Evolutionary conservation across 1,140 invertebrate species (phyloP).

Genomic region (Drosophila mauritiana): DNA sequence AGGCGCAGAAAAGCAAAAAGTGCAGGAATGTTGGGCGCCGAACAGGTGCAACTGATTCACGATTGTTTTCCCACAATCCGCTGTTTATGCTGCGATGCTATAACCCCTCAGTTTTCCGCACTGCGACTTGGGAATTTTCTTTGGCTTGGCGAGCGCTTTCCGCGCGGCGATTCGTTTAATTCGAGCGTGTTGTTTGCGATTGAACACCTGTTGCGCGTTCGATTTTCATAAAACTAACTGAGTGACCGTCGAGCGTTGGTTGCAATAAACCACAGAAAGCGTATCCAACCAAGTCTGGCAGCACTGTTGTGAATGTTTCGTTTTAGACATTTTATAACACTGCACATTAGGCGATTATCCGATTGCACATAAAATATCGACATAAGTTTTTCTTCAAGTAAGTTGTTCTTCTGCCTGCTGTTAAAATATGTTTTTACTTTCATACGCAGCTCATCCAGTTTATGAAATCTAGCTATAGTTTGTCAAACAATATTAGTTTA

Average conservation of each 20-base stretch:
- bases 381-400: too few species aligned
- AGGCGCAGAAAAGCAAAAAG: slow-evolving; percentile 7
- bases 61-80: not conserved
- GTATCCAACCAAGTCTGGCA: not conserved
- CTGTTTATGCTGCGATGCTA: not conserved
- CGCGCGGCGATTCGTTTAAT: slow-evolving; percentile 18
- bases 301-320: not conserved
- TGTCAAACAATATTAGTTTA: not conserved
- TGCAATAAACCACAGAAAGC: not conserved
- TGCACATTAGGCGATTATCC: too few species aligned
- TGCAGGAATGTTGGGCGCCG: slow-evolving; percentile 46
- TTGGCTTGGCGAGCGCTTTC: slow-evolving; percentile 32
- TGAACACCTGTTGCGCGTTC: slow-evolving; percentile 38
- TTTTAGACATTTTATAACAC: not conserved
- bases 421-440: too few species aligned
- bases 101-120: slow-evolving; percentile 37
- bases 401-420: too few species aligned
- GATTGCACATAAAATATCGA: too few species aligned
- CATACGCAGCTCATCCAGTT: too few species aligned
- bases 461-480: not conserved
- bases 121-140: slow-evolving; percentile 34
- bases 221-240: slow-evolving; percentile 4
- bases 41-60: slow-evolving; percentile 62
- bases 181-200: slow-evolving; percentile 23
- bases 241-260: not conserved